phyloP scores from a whole-genome alignment of 1,140 invertebrate species.

The Pemphigus obesinymphae region DNA sequence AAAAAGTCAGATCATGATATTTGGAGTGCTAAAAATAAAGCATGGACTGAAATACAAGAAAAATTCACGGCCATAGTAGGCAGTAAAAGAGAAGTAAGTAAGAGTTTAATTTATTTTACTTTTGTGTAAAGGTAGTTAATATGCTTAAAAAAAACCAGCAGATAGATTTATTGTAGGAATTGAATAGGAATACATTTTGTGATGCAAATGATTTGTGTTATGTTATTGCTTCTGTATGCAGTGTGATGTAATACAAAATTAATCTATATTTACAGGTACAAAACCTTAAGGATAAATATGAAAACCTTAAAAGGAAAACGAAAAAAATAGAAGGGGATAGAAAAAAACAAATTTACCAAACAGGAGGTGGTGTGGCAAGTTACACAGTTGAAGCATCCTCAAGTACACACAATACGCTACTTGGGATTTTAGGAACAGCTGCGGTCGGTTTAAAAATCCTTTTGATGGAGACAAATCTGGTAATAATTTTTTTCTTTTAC shows the following conservation, averaged over 20 bases:
- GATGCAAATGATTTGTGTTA: no score
- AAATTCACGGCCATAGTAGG: background rate
- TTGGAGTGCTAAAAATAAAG: background rate
- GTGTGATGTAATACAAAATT: background rate
- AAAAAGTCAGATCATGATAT: background rate
- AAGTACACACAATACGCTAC: background rate
- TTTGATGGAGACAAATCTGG: background rate
- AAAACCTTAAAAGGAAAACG: no score
- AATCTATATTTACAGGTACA: background rate
- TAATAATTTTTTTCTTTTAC: no score
- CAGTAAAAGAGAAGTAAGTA: background rate
- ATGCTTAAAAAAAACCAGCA: background rate
- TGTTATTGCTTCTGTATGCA: background rate
- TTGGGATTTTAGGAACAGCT: background rate
- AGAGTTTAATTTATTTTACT: no score
- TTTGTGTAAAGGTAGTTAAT: background rate
- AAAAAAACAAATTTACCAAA: background rate
- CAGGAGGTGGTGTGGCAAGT: background rate
- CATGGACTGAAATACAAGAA: background rate
- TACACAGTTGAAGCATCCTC: background rate
- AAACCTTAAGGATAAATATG: background rate
- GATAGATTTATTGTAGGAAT: no score
- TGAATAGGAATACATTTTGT: no score
- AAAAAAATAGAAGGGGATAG: background rate
- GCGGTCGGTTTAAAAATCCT: background rate